Base-by-base conservation (phyloP, 2,888 invertebrate genomes). In the Phaonia tiefii region DNA sequence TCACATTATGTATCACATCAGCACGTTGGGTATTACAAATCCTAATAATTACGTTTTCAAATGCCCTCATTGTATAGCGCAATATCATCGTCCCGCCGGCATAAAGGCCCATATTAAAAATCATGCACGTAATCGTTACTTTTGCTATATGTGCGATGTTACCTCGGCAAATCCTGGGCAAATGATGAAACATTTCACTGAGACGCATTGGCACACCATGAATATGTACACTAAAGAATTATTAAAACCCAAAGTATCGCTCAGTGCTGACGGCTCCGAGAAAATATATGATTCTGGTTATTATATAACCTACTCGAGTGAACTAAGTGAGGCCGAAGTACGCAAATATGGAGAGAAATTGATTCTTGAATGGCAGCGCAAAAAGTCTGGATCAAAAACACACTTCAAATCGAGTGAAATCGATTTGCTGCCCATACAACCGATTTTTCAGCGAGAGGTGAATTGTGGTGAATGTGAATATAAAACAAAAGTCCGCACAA, bases 391-490 rank as follows among this genome's bases (percentile, higher is more conserved):
- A 2, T 86, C 67, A 5, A 85, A 89, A 31, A 90, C 87, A 10
- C 88, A 88, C 17, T 93, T 90, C 85, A 92, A 92, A 0, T 94
- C 95, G 0, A 91, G 92, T 7, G 95, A 96, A 84, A 91, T 94
- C 3, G 91, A 93, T 15, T 88, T 90, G 13, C 87, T 96, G 56
- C 96, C 96, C 0, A 91, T 93, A 13, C 92, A 92, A 37, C 93
- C 94, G 0, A 94, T 95, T 66, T 93, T 94, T 73, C 92, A 92
- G 39, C 92, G 92, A 7, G 91, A 92, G 1, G 92, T 95, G 0
- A 92, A 91, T 56, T 96, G 96, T 86, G 92, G 93, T 0, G 88
- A 93, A 2, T 96, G 96, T 86, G 92, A 92, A 39, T 96, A 94
- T 85, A 92, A 91, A 20, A 95, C 94, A 0, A 95, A 95, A 89